Conservation (phyloP, 2,888 invertebrate genomes). For the Tricholauxania praeusta region DNA sequence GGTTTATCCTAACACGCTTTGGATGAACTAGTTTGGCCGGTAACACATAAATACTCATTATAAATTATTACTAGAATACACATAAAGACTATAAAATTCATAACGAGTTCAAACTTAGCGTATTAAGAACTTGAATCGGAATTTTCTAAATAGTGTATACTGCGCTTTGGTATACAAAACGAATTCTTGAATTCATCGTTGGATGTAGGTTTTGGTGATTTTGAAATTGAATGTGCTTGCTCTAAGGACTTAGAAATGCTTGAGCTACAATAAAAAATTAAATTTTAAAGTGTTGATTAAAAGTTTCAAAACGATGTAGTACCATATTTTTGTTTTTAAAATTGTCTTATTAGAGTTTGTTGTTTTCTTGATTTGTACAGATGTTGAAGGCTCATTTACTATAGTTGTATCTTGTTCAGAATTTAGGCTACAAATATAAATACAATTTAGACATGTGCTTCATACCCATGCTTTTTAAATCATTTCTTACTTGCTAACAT, state of each 20-base stretch:
- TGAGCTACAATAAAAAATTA: neutral
- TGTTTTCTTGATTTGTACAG: neutral
- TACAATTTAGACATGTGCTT: neutral
- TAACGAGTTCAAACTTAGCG: neutral
- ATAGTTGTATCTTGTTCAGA: neutral
- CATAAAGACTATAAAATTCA: too few relatives aligned
- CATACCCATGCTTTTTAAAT: neutral
- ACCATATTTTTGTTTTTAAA: neutral
- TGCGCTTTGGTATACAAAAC: constrained; percentile 11
- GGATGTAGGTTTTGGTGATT: neutral
- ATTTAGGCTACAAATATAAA: neutral
- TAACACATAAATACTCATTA: too few relatives aligned
- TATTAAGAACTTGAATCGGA: constrained; percentile 11
- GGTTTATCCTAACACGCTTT: too few relatives aligned
- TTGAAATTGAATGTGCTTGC: neutral
- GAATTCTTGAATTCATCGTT: neutral
- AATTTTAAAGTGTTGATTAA: neutral
- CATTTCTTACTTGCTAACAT: neutral
- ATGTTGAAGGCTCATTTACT: neutral
- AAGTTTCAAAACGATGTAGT: neutral
- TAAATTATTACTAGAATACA: too few relatives aligned
- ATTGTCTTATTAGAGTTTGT: neutral
- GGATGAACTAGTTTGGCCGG: too few relatives aligned
- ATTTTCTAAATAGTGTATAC: constrained; percentile 10
- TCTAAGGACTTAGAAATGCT: neutral